Conservation (phyloP, 2,113 vertebrate genomes). For the Bos javanicus region DNA sequence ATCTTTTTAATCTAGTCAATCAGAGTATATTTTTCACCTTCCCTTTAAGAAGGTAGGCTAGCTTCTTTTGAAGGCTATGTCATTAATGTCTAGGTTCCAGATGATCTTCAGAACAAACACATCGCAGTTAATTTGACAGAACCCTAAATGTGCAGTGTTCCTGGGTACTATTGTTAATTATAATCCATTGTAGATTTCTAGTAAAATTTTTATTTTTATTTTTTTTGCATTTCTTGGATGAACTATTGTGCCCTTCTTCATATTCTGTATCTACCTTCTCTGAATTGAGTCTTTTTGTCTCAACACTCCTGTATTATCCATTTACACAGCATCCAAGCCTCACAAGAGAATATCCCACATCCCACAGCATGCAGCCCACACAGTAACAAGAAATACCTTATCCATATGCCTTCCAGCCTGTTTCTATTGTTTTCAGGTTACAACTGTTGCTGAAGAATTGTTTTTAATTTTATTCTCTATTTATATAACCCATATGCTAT, state of each 20-base stretch:
- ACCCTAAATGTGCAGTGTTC: not conserved
- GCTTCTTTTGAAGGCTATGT: not conserved
- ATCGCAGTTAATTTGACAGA: not conserved
- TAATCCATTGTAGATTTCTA: not conserved
- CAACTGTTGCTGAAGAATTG: not conserved
- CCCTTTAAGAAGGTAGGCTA: not conserved
- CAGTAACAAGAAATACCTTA: constrained; percentile 41
- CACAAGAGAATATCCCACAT: constrained; percentile 27
- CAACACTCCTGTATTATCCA: not conserved
- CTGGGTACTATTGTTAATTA: not conserved
- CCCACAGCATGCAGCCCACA: not conserved
- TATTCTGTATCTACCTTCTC: not conserved
- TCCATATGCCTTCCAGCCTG: constrained; percentile 38
- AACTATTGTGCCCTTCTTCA: not conserved
- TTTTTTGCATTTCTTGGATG: not conserved
- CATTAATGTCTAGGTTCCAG: not conserved
- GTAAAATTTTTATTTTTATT: not conserved
- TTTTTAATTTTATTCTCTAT: constrained; percentile 13
- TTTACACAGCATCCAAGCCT: not conserved
- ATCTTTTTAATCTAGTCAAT: not conserved
- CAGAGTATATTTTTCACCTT: not conserved
- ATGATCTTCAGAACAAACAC: not conserved
- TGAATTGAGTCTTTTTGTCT: not conserved
- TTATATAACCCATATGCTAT: not conserved
- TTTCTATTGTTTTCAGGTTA: constrained; percentile 35